A percentile compares a stretch with the other conserved stretches of the same genome.
These are phyloP conservation scores for Onychomys leucogaster DNA, from an alignment of 2,797 vertebrate genomes.

Conservation along the genomic window DNA sequence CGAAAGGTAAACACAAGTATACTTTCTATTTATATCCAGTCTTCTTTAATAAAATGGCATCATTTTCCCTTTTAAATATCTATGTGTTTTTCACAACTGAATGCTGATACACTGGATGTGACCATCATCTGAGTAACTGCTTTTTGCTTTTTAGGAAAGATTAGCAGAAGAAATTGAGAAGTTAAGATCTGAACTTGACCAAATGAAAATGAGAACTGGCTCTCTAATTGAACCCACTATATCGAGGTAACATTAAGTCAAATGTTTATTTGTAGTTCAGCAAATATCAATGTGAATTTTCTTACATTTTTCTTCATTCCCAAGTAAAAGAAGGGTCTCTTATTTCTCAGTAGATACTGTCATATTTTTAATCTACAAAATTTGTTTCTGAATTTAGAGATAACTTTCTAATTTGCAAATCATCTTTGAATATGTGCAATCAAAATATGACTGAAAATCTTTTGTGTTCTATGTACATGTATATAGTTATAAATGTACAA, in stretches of 20 bases:
- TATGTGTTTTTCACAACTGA: not conserved
- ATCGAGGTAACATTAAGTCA: constrained; percentile 90
- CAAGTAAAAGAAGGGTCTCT: not conserved
- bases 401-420: constrained; percentile 20
- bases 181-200: constrained; percentile 95
- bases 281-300: not conserved
- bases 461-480: not conserved
- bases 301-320: not conserved
- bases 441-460: not conserved
- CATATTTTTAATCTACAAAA: not conserved
- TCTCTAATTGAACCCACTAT: constrained; percentile 97
- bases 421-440: not conserved
- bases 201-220: constrained; percentile 94
- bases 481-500: not conserved
- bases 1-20: not conserved
- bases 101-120: not conserved
- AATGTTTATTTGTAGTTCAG: constrained; percentile 30
- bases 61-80: not conserved
- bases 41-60: not conserved
- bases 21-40: not conserved
- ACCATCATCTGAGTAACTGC: constrained; percentile 25
- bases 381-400: constrained; percentile 12
- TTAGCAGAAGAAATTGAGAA: constrained; percentile 98
- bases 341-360: not conserved
- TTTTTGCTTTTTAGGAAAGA: constrained; percentile 90